These are phyloP conservation scores for Erythrocercus mccallii DNA, from an alignment of 2,113 vertebrate species.

Conservation along the genomic window DNA sequence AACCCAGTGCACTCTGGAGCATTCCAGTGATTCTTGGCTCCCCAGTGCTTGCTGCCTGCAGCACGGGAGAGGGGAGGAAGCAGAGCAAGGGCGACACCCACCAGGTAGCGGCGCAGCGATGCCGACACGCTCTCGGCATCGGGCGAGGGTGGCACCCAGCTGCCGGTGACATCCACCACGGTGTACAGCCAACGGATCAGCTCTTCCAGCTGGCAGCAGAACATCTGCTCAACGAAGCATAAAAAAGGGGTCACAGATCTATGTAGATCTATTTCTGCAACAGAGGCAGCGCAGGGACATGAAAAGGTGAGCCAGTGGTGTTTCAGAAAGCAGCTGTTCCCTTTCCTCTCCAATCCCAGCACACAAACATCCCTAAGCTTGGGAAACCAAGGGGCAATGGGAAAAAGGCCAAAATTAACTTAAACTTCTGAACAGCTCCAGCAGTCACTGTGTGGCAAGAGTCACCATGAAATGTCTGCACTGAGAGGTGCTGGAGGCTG, in stretches of 20 bases:
- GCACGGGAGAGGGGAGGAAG: not conserved
- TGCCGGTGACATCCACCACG: conserved; percentile 67
- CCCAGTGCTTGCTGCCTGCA: not conserved
- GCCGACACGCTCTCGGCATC: conserved; percentile 69
- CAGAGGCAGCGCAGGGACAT: accelerated
- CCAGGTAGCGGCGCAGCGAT: conserved; percentile 78
- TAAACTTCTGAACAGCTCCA: not conserved
- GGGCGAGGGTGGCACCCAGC: not conserved
- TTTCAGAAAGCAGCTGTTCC: not conserved
- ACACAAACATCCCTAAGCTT: not conserved
- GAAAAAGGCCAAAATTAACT: not conserved
- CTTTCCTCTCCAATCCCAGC: not conserved
- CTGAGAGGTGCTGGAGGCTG: accelerated
- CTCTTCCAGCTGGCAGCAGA: conserved; percentile 85
- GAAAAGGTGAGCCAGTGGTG: accelerated
- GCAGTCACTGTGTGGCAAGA: not conserved
- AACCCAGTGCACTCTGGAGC: not conserved
- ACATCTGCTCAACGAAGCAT: conserved; percentile 72
- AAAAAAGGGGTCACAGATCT: not conserved
- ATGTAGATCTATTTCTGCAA: not conserved
- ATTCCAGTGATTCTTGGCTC: not conserved
- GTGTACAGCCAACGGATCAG: conserved; percentile 83
- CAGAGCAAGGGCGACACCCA: not conserved
- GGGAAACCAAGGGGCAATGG: not conserved
- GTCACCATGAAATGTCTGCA: not conserved